These are phyloP conservation scores for Argyra leucocephala DNA, from an alignment of 2,888 invertebrate genomes.

Conservation along the genomic window DNA sequence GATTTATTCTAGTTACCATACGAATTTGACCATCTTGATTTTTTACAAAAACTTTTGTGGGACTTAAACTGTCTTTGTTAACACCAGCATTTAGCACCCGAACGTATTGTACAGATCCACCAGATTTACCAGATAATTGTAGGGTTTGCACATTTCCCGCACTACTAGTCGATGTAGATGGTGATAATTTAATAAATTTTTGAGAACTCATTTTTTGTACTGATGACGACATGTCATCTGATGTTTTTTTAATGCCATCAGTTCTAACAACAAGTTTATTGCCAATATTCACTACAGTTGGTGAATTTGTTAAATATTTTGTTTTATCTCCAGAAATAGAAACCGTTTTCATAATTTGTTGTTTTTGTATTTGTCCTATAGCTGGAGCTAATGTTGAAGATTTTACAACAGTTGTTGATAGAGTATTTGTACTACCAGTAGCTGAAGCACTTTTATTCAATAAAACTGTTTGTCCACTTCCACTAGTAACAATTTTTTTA, in stretches of 20 bases:
- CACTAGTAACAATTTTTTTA: slow-evolving; percentile 26
- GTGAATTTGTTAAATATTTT: neutral
- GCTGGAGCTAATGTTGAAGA: slow-evolving; percentile 16
- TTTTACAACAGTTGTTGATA: slow-evolving; percentile 16
- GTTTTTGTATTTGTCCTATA: slow-evolving; percentile 11
- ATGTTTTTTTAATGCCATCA: neutral
- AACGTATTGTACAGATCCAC: neutral
- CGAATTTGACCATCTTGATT: neutral
- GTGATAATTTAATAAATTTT: slow-evolving; percentile 7
- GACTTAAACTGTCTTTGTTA: neutral
- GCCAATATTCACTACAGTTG: neutral
- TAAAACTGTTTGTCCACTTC: neutral
- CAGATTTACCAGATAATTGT: slow-evolving; percentile 40
- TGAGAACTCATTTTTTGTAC: neutral
- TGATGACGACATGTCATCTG: neutral
- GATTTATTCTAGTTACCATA: neutral
- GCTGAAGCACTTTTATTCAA: slow-evolving; percentile 19
- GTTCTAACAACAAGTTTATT: neutral
- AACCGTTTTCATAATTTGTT: slow-evolving; percentile 12
- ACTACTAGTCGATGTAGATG: slow-evolving; percentile 5
- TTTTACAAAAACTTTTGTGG: neutral
- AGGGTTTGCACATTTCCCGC: slow-evolving; percentile 30
- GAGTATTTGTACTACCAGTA: slow-evolving; percentile 12
- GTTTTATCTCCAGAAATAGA: neutral
- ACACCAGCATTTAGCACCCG: neutral